Evolutionary conservation across 1,140 invertebrate genomes (phyloP).

Genomic region (Cecropterus lyciades): DNA sequence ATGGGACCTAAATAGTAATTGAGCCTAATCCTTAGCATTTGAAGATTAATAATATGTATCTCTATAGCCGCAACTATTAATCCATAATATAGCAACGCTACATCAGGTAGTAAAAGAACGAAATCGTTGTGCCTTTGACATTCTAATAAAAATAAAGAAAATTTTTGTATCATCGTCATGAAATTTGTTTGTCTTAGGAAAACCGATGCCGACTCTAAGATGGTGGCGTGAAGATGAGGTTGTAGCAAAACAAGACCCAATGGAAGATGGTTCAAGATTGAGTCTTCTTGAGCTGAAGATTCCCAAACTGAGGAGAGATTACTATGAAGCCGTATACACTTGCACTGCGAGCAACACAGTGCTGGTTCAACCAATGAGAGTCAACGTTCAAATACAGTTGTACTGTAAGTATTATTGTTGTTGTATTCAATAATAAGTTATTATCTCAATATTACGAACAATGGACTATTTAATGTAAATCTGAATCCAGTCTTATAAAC

Average conservation of each 20-base stretch:
- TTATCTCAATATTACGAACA: too few relatives aligned
- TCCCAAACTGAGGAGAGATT: conserved; percentile 83
- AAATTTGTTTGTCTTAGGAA: conserved; percentile 85
- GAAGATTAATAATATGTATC: too few relatives aligned
- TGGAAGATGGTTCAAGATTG: conserved; percentile 64
- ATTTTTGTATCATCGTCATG: background rate
- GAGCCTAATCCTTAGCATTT: too few relatives aligned
- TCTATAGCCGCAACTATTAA: too few relatives aligned
- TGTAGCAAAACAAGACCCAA: conserved; percentile 62
- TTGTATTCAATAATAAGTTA: too few relatives aligned
- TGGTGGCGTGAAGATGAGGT: conserved; percentile 92
- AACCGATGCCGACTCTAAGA: conserved; percentile 89
- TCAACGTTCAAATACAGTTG: conserved; percentile 89
- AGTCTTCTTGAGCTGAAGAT: conserved; percentile 68
- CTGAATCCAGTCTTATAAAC: too few relatives aligned
- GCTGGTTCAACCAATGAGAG: conserved; percentile 87
- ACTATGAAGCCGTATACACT: conserved; percentile 93
- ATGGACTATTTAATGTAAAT: too few relatives aligned
- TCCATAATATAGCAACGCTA: too few relatives aligned
- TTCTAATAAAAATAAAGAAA: background rate
- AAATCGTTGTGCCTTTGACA: too few relatives aligned
- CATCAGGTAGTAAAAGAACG: too few relatives aligned
- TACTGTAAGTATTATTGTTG: conserved; percentile 86
- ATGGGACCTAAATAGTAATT: too few relatives aligned
- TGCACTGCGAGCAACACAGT: conserved; percentile 94